Conservation (phyloP, 2,888 invertebrate genomes). For the Ennomos fuscantarius region DNA sequence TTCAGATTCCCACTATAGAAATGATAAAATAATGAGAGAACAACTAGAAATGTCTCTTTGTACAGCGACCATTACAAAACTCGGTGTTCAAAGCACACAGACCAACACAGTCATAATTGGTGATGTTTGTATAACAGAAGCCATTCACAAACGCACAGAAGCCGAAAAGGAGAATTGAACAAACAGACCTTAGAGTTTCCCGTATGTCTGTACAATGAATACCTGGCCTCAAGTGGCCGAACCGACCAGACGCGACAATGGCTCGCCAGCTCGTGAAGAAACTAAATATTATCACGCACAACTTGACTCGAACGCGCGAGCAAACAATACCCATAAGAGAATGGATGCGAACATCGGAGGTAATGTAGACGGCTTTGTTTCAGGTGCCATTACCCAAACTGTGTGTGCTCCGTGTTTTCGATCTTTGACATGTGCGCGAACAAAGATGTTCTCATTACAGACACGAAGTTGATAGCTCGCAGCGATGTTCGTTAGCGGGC, state of each 20-base stretch:
- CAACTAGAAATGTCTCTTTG: conserved; percentile 27
- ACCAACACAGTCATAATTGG: conserved; percentile 68
- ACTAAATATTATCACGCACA: conserved; percentile 83
- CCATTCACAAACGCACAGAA: conserved; percentile 77
- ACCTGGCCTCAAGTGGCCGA: conserved; percentile 69
- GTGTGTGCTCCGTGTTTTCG: conserved; percentile 42
- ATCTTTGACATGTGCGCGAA: conserved; percentile 44
- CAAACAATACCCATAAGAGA: conserved; percentile 55
- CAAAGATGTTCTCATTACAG: conserved; percentile 40
- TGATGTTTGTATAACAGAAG: conserved; percentile 75
- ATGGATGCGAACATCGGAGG: conserved; percentile 33
- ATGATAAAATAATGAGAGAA: conserved; percentile 29
- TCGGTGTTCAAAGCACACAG: conserved; percentile 46
- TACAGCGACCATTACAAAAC: conserved; percentile 42
- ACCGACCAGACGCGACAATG: conserved; percentile 63
- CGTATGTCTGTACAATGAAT: conserved; percentile 70
- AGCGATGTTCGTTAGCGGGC: conserved; percentile 70
- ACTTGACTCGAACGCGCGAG: conserved; percentile 52
- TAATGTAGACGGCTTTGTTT: conserved; percentile 47
- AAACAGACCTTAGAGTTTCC: conserved; percentile 73
- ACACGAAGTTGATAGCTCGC: conserved; percentile 52
- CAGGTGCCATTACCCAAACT: conserved; percentile 39
- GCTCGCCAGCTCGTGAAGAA: conserved; percentile 64
- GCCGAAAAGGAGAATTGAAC: conserved; percentile 77
- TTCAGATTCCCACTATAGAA: conserved; percentile 15